These are phyloP conservation scores for Limulus polyphemus DNA, from an alignment of 2,888 invertebrate genomes.

Conservation along the genomic window DNA sequence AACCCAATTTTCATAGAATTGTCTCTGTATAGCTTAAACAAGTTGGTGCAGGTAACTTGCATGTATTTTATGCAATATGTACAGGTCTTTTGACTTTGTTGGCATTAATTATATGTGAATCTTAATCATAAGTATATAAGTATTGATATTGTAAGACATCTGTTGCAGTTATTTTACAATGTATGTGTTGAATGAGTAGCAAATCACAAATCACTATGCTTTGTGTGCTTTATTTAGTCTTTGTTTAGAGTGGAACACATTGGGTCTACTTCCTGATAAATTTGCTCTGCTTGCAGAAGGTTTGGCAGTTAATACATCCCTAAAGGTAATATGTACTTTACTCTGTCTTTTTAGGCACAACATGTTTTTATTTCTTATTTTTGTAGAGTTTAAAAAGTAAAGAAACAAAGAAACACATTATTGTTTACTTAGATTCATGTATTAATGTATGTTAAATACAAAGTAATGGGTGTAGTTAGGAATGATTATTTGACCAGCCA, in stretches of 20 bases:
- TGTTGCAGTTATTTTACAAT: background rate
- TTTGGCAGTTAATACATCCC: slow-evolving; percentile 6
- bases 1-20: too few relatives aligned
- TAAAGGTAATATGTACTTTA: slow-evolving; percentile 8
- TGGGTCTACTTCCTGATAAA: slow-evolving; percentile 17
- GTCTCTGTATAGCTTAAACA: too few relatives aligned
- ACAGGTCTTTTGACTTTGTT: too few relatives aligned
- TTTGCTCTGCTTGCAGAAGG: slow-evolving; percentile 15
- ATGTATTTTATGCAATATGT: background rate
- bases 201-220: too few relatives aligned
- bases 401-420: too few relatives aligned
- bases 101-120: background rate
- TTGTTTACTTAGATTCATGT: too few relatives aligned
- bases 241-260: slow-evolving; percentile 16
- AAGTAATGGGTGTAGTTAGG: too few relatives aligned
- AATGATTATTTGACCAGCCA: too few relatives aligned
- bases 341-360: too few relatives aligned
- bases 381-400: too few relatives aligned
- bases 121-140: background rate
- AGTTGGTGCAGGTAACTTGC: background rate
- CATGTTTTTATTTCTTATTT: too few relatives aligned
- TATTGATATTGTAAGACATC: background rate
- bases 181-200: background rate
- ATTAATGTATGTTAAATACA: too few relatives aligned
- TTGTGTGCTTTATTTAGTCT: slow-evolving; percentile 3